Percentiles rank a stretch among this genome's conserved stretches.
Evolutionary conservation across 2,888 invertebrate genomes (phyloP).

Genomic region (Eristalis arbustorum): DNA sequence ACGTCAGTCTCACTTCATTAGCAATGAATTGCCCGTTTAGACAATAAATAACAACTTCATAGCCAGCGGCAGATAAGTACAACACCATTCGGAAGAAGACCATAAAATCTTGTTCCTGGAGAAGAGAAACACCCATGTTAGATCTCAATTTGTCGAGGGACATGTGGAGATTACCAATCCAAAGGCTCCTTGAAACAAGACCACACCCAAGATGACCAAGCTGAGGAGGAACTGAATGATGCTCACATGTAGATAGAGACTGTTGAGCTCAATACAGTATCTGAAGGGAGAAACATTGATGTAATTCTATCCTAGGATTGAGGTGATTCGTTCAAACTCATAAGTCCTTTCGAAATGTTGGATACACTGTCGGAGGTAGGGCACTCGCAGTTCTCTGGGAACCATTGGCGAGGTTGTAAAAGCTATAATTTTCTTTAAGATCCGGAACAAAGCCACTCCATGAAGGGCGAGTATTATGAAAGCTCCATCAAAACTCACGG

Average conservation of each 20-base stretch:
- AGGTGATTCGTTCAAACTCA: conserved; percentile 64
- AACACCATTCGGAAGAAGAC: conserved; percentile 72
- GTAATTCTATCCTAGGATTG: too few relatives aligned
- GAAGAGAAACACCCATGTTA: background rate
- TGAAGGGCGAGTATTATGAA: conserved; percentile 75
- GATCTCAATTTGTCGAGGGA: background rate
- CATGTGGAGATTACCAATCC: conserved; percentile 72
- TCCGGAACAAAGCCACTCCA: conserved; percentile 73
- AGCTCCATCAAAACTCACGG: conserved; percentile 75
- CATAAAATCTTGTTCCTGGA: conserved; percentile 24
- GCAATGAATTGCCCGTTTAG: conserved; percentile 75
- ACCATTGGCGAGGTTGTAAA: conserved; percentile 74
- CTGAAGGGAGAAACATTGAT: conserved; percentile 57
- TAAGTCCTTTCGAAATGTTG: conserved; percentile 74
- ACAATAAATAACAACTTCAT: conserved; percentile 75
- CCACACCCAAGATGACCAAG: conserved; percentile 74
- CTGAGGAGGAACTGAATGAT: conserved; percentile 76
- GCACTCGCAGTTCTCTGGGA: conserved; percentile 72
- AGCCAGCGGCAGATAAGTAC: conserved; percentile 74
- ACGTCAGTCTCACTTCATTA: conserved; percentile 30
- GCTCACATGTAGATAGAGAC: conserved; percentile 74
- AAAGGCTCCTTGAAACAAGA: conserved; percentile 74
- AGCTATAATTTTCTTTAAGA: conserved; percentile 73
- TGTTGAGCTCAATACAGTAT: conserved; percentile 72
- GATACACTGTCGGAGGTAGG: conserved; percentile 76